Evolutionary conservation across 2,113 vertebrate genomes (phyloP).

Genomic region (Mellivora capensis): DNA sequence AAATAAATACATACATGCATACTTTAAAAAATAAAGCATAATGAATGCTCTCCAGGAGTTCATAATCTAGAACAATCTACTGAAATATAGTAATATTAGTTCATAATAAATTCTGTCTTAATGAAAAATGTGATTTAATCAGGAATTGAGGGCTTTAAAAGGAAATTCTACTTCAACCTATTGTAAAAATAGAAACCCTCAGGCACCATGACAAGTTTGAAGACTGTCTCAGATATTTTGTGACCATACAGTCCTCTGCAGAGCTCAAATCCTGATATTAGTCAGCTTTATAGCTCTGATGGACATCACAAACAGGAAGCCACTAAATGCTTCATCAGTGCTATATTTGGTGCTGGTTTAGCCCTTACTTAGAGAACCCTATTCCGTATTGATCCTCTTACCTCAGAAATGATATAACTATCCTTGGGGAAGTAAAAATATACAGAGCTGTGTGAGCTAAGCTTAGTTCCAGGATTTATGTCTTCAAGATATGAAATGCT

Average conservation of each 20-base stretch:
- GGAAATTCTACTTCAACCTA: background rate
- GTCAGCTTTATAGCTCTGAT: slow-evolving; percentile 30
- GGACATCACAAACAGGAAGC: slow-evolving; percentile 51
- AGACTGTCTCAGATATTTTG: background rate
- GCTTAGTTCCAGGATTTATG: slow-evolving; percentile 15
- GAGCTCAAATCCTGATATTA: slow-evolving; percentile 26
- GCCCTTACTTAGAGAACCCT: slow-evolving; percentile 43
- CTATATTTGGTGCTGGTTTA: slow-evolving; percentile 43
- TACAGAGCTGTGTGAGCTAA: slow-evolving; percentile 6
- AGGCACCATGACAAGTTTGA: background rate
- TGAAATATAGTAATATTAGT: background rate
- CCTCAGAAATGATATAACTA: slow-evolving; percentile 55
- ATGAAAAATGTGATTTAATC: slow-evolving; percentile 27
- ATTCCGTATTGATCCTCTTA: slow-evolving; percentile 57
- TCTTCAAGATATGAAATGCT: slow-evolving; percentile 34
- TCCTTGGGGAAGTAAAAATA: slow-evolving; percentile 38
- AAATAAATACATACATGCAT: background rate
- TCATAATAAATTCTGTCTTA: slow-evolving; percentile 18
- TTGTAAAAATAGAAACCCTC: background rate
- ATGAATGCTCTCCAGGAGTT: background rate
- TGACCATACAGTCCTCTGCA: background rate
- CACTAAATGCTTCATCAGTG: background rate
- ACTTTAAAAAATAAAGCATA: background rate
- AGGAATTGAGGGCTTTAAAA: background rate
- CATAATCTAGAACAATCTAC: background rate